phyloP scores from a whole-genome alignment of 1,140 invertebrate genomes.

The Pseudobourletiella spinata region DNA sequence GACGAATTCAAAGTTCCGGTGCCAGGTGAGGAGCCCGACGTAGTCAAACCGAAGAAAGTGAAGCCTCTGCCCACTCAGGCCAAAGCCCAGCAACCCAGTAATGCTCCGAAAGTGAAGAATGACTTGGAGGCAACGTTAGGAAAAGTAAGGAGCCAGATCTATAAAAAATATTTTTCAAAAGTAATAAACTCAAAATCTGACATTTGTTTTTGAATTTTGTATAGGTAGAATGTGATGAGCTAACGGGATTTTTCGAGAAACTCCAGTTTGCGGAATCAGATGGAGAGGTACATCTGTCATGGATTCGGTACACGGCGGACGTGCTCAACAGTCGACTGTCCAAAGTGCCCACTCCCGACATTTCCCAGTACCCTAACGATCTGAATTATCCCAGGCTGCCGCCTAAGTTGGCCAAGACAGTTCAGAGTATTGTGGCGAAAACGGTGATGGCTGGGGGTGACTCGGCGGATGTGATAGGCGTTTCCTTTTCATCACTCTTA shows the following conservation, averaged over 20 bases:
- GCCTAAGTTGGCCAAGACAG: slow-evolving; percentile 13
- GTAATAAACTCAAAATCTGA: too few species aligned
- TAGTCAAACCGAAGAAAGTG: too few species aligned
- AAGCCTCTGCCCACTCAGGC: too few species aligned
- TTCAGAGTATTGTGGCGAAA: slow-evolving; percentile 25
- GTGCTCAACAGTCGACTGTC: slow-evolving; percentile 27
- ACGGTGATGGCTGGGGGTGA: slow-evolving; percentile 1
- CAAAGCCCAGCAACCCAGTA: slow-evolving; percentile 5
- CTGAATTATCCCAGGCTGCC: slow-evolving; percentile 24
- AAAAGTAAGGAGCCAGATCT: slow-evolving; percentile 9
- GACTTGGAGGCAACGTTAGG: slow-evolving; percentile 17
- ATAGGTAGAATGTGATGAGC: slow-evolving; percentile 19
- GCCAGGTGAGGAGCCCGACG: too few species aligned
- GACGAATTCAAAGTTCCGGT: slow-evolving; percentile 4
- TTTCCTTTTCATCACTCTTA: slow-evolving; percentile 25
- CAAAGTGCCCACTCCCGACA: slow-evolving; percentile 23
- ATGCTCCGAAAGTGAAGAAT: too few species aligned
- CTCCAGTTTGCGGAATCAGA: slow-evolving; percentile 18
- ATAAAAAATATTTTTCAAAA: too few species aligned
- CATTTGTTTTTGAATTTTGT: too few species aligned
- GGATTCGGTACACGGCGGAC: slow-evolving; percentile 35
- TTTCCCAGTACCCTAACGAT: slow-evolving; percentile 28
- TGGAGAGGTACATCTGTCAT: slow-evolving; percentile 31
- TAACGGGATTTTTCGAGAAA: slow-evolving; percentile 27
- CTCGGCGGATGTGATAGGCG: slow-evolving; percentile 22